These are phyloP conservation scores for Picus viridis DNA, from an alignment of 2,797 vertebrate species.

Conservation along the genomic window DNA sequence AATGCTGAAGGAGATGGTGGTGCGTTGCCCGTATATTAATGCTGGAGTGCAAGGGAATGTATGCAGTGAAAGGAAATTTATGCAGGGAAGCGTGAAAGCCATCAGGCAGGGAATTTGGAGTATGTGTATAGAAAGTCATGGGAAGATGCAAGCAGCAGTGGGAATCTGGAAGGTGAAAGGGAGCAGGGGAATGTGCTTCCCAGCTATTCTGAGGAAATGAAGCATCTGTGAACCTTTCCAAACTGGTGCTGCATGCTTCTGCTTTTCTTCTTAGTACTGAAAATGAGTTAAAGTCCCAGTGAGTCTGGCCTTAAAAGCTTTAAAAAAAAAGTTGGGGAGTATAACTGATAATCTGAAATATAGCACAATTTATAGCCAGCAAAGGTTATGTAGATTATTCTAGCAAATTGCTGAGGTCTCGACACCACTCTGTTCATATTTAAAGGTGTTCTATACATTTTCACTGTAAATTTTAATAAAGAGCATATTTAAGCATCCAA, in stretches of 20 bases:
- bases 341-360: background rate
- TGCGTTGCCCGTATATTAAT: background rate
- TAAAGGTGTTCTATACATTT: background rate
- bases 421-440: background rate
- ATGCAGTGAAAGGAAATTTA: background rate
- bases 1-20: background rate
- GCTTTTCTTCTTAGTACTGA: background rate
- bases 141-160: slow-evolving; percentile 16
- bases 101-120: background rate
- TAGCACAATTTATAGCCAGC: background rate
- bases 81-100: background rate
- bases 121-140: slow-evolving; percentile 3
- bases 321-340: background rate
- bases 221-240: background rate
- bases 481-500: background rate
- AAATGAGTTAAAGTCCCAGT: background rate
- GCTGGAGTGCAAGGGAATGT: background rate
- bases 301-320: background rate
- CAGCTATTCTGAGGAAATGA: background rate
- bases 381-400: background rate
- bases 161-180: slow-evolving; percentile 4
- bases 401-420: background rate
- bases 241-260: background rate
- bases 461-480: background rate
- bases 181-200: background rate